phyloP scores from a whole-genome alignment of 2,888 invertebrate species.

The Eudemis profundana region DNA sequence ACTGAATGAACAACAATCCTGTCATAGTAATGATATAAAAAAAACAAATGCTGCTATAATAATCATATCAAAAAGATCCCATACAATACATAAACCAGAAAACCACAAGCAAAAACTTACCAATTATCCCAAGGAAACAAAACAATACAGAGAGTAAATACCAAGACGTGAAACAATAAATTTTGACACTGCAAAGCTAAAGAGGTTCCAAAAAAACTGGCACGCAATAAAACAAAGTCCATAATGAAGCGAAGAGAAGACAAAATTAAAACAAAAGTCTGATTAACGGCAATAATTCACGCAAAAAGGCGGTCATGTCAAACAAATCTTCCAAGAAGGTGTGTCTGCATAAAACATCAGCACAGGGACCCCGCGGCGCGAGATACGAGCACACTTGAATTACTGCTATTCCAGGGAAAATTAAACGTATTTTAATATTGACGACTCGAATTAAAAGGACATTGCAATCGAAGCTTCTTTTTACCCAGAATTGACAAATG shows the following conservation, averaged over 20 bases:
- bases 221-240: conserved; percentile 35
- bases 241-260: conserved; percentile 36
- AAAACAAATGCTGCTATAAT: neutral
- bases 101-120: conserved; percentile 10
- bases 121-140: conserved; percentile 14
- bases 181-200: conserved; percentile 28
- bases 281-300: conserved; percentile 69
- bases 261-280: conserved; percentile 51
- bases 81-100: neutral
- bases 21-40: neutral
- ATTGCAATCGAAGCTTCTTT: conserved; percentile 25
- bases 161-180: conserved; percentile 24
- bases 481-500: conserved; percentile 7
- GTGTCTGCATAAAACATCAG: conserved; percentile 50
- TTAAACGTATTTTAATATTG: conserved; percentile 28
- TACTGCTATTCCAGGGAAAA: conserved; percentile 49
- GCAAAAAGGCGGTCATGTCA: conserved; percentile 60
- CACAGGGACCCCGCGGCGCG: conserved; percentile 65
- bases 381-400: conserved; percentile 53
- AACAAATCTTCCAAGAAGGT: conserved; percentile 63
- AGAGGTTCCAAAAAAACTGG: conserved; percentile 26
- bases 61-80: neutral
- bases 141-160: conserved; percentile 24
- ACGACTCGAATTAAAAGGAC: conserved; percentile 28
- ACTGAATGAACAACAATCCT: conserved; percentile 8